These are phyloP conservation scores for Taenaris catops DNA, from an alignment of 2,888 invertebrate genomes.

Conservation along the genomic window DNA sequence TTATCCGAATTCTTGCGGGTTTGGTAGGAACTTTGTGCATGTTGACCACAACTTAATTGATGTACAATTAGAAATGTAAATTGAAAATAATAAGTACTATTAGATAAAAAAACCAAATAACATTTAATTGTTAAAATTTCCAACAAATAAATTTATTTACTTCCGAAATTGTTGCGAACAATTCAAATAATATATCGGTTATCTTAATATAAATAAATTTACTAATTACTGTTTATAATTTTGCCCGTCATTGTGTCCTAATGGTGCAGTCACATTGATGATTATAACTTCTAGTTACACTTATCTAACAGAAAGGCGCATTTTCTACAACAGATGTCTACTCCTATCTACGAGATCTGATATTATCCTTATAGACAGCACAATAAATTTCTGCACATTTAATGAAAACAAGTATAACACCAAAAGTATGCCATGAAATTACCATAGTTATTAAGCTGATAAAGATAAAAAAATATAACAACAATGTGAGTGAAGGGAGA, in stretches of 20 bases:
- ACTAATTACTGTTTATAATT: slow-evolving; percentile 18
- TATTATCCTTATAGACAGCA: slow-evolving; percentile 17
- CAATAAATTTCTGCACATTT: slow-evolving; percentile 33
- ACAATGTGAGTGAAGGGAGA: background rate
- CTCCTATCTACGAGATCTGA: slow-evolving; percentile 27
- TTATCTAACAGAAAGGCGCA: slow-evolving; percentile 61
- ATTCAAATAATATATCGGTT: too few relatives aligned
- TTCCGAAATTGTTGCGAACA: too few relatives aligned
- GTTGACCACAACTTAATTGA: too few relatives aligned
- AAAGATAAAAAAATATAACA: slow-evolving; percentile 4
- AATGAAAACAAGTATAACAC: slow-evolving; percentile 3
- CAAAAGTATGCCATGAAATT: slow-evolving; percentile 5
- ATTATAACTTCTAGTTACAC: slow-evolving; percentile 49
- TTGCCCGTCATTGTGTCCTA: slow-evolving; percentile 31
- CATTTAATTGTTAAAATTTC: too few relatives aligned
- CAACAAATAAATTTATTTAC: too few relatives aligned
- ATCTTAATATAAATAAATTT: too few relatives aligned
- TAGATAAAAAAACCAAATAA: too few relatives aligned
- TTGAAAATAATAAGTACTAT: too few relatives aligned
- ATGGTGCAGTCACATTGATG: slow-evolving; percentile 62
- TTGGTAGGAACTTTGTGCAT: too few relatives aligned
- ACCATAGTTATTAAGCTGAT: slow-evolving; percentile 1
- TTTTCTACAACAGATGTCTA: slow-evolving; percentile 45
- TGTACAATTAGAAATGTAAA: too few relatives aligned
- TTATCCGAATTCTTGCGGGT: too few relatives aligned